Conservation (phyloP, 1,140 invertebrate genomes). For the Magallana angulata region DNA sequence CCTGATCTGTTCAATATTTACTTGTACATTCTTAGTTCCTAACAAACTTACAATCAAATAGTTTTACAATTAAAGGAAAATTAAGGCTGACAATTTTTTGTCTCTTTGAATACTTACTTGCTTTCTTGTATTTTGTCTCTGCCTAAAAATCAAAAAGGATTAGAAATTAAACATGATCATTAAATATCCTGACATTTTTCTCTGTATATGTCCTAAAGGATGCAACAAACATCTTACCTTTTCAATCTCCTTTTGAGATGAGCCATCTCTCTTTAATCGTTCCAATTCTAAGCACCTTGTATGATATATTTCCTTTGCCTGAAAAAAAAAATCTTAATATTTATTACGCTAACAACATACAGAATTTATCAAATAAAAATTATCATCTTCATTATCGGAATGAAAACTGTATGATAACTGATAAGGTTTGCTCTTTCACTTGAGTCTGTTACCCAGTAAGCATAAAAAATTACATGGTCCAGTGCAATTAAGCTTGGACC, state of each 20-base stretch:
- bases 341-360: no score
- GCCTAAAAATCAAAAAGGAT: constrained; percentile 79
- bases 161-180: background rate
- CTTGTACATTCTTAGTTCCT: no score
- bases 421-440: no score
- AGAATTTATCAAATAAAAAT: no score
- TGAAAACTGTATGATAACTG: no score
- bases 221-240: constrained; percentile 81
- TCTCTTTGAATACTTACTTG: constrained; percentile 82
- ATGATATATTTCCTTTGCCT: constrained; percentile 93
- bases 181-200: background rate
- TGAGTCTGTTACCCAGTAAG: no score
- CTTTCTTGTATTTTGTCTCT: constrained; percentile 93
- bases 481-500: no score
- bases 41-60: no score
- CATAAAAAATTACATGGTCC: no score
- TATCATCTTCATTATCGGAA: no score
- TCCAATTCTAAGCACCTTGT: constrained; percentile 91
- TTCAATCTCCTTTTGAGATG: constrained; percentile 93
- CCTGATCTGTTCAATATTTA: no score
- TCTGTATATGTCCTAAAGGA: background rate
- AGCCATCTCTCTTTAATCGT: constrained; percentile 93
- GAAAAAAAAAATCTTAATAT: background rate
- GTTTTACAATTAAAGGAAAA: background rate
- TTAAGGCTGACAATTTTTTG: background rate